A percentile compares a stretch with the other conserved stretches of the same genome.
phyloP scores from a whole-genome alignment of 2,113 vertebrate genomes.

The Progne subis region DNA sequence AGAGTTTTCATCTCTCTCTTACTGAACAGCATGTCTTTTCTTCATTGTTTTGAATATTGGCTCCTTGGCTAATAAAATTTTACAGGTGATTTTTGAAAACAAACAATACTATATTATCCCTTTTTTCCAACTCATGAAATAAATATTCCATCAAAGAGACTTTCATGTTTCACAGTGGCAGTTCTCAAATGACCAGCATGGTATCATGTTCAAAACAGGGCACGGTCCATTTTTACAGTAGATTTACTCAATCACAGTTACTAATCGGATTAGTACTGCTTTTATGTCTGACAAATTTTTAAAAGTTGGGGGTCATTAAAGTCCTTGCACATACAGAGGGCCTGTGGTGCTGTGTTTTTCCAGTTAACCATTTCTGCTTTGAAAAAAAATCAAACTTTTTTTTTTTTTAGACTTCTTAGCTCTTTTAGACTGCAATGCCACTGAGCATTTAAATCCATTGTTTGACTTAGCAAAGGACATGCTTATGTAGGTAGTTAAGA shows the following conservation, averaged over 20 bases:
- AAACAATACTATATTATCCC: constrained; percentile 72
- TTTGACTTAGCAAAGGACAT: background rate
- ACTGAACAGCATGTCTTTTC: background rate
- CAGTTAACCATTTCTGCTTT: constrained; percentile 26
- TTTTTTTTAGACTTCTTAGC: background rate
- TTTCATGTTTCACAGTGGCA: constrained; percentile 87
- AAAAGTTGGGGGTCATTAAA: constrained; percentile 83
- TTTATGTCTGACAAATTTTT: constrained; percentile 94
- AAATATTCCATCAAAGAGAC: constrained; percentile 97
- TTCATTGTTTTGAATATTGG: constrained; percentile 6
- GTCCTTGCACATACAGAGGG: constrained; percentile 45
- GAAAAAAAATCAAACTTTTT: background rate
- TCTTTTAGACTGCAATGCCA: background rate
- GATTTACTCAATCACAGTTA: constrained; percentile 95
- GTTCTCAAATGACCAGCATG: constrained; percentile 85
- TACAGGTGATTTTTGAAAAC: constrained; percentile 72
- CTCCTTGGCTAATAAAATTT: constrained; percentile 62
- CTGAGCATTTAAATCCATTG: background rate
- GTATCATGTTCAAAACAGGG: constrained; percentile 94
- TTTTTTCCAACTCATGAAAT: constrained; percentile 84
- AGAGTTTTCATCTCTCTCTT: background rate
- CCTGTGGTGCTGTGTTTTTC: constrained; percentile 29
- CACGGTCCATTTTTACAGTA: constrained; percentile 93
- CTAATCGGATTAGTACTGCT: constrained; percentile 97
- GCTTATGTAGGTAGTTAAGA: background rate